Evolutionary conservation across 2,797 vertebrate genomes (phyloP), one percentile per base, ranked within the genome.

Genomic region (Micromesistius poutassou): DNA sequence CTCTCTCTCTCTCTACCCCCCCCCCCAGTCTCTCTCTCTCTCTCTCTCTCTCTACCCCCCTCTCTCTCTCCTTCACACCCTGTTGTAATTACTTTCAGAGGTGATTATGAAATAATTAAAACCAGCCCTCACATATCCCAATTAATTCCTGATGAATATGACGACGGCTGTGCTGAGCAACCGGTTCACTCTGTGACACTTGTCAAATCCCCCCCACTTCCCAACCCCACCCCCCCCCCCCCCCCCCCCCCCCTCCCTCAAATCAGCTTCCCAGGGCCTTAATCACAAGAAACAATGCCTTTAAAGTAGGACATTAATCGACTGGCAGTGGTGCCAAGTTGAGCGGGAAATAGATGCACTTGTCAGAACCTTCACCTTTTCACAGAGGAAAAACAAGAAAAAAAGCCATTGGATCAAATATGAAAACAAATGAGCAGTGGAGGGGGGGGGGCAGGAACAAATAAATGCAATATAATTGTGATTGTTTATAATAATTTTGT

Each of bases 51-150:
- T 62, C 55, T 62, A 22, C 25, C 55, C 22, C 46, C n/a, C 22
- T 62, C 55, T 62, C 55, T 25, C 55, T 62, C 22, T 62, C 30
- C 74, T 75, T 10, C 30, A 33, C 31, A 30, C 12, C 31, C 55
- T 75, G 35, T 80, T 79, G 82, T 86, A 85, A 84, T 88, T 87
- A 90, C 89, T 87, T 84, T 89, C 84, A 77, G 80, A 82, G 80
- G 78, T 83, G 88, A 88, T 89, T 89, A 84, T 79, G 83, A 86
- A 87, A 87, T 81, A 89, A 87, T 86, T 87, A 84, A 82, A 88
- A 73, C 38, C 16, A 78, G 35, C 74, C 28, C 68, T 72, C 30
- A 31, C 46, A 87, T 82, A 82, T 89, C 83, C 82, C 81, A 82
- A 77, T 71, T 77, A 88, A 88, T 83, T 81, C 78, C 78, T 83